phyloP scores from a whole-genome alignment of 2,888 invertebrate genomes.

The Napeogenes sylphis region DNA sequence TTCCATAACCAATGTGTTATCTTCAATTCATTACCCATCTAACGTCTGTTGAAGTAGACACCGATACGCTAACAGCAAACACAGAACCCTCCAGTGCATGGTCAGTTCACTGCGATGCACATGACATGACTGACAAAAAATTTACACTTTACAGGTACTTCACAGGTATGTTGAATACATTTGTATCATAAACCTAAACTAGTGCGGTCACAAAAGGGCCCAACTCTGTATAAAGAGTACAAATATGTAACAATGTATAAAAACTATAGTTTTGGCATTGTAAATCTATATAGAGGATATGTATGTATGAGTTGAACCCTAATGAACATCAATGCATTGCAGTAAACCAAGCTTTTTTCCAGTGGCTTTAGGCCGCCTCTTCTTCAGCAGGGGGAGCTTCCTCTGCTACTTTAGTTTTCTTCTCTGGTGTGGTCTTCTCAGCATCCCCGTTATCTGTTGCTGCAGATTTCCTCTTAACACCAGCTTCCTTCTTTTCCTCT shows the following conservation, averaged over 20 bases:
- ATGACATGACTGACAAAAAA: constrained; percentile 58
- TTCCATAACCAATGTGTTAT: constrained; percentile 51
- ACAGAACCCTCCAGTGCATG: constrained; percentile 51
- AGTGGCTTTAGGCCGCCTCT: constrained; percentile 74
- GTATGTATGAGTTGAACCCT: constrained; percentile 64
- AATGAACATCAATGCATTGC: constrained; percentile 71
- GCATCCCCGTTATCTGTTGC: constrained; percentile 74
- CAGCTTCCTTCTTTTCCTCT: constrained; percentile 72
- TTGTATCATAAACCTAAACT: constrained; percentile 66
- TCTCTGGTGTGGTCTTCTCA: constrained; percentile 83
- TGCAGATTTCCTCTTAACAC: constrained; percentile 84
- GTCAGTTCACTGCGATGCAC: constrained; percentile 75
- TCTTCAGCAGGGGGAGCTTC: constrained; percentile 76
- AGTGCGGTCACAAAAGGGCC: constrained; percentile 67
- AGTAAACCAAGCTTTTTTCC: constrained; percentile 64
- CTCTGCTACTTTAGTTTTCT: constrained; percentile 84
- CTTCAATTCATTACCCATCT: constrained; percentile 65
- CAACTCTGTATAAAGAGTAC: constrained; percentile 56
- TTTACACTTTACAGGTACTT: constrained; percentile 77
- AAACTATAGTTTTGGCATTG: constrained; percentile 57
- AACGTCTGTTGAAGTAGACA: constrained; percentile 62
- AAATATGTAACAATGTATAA: constrained; percentile 51
- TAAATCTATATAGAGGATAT: constrained; percentile 55
- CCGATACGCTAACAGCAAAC: constrained; percentile 68
- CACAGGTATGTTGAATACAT: constrained; percentile 71